Base-by-base conservation (phyloP, 2,113 vertebrate genomes). In the Camelus bactrianus region DNA sequence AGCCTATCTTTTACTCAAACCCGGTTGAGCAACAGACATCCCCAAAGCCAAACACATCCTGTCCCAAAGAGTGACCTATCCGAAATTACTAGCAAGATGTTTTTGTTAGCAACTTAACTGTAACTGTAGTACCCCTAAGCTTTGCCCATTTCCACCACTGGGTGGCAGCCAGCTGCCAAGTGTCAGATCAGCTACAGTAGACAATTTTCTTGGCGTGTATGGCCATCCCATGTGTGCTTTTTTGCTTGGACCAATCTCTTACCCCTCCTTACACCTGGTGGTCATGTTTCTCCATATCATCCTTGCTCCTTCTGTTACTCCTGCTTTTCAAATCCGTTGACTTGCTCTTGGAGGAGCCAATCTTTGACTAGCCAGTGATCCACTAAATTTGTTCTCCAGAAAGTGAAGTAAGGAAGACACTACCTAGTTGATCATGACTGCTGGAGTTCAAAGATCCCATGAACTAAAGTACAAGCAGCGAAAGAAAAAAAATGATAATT, bases 161-260 rank as follows among this genome's bases (percentile, higher is more conserved):
- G 93, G 93, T 97, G 93, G 95, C 95, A 95, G 96, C 62, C 91
- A 67, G 89, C 28, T 88, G 86, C 92, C 42, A 89, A 83, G 67
- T 72, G 84, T 92, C 92, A 92, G n/a, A 30, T 62, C 35, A 22
- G 17, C 26, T 26, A 38, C 13, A 8, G 19, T 28, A 58, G 42
- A 46, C 77, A 67, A 11, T n/a, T 79, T 67, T 67, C 54, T 19
- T 52, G 24, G 38, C 28, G 9, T 13, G 32, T 48, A 8, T 46
- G 82, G 22, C 0, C 28, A 17, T 76, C 30, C 20, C 2, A 3
- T 14, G 35, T n/a, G 19, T n/a, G 20, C 84, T 58, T 46, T 72
- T 73, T 50, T 12, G 30, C 77, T 46, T 86, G 30, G 28, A 93
- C 60, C 4, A 6, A 58, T 50, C 22, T 20, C 35, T 70, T 76